Percentiles rank a stretch among this genome's conserved stretches.
phyloP scores from a whole-genome alignment of 2,113 vertebrate species.

The Corynorhinus townsendii region DNA sequence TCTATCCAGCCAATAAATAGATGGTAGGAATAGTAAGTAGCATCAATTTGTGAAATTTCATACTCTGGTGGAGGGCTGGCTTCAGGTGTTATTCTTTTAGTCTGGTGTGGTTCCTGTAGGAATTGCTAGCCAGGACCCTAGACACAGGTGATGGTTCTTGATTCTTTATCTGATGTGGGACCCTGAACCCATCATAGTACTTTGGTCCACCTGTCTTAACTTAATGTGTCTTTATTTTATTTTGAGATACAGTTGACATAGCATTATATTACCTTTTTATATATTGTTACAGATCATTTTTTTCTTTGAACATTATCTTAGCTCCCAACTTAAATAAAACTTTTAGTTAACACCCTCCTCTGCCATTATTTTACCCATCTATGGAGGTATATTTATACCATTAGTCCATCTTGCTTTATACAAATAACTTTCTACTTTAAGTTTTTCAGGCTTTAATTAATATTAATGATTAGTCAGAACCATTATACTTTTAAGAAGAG shows the following conservation, averaged over 20 bases:
- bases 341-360: background rate
- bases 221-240: background rate
- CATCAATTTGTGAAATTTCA: background rate
- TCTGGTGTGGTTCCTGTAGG: background rate
- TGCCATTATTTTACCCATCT: conserved; percentile 14
- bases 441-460: background rate
- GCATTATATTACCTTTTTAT: background rate
- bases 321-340: background rate
- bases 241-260: background rate
- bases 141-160: background rate
- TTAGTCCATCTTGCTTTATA: background rate
- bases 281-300: background rate
- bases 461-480: background rate
- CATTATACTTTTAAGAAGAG: background rate
- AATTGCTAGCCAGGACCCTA: background rate
- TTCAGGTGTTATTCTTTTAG: background rate
- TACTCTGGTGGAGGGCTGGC: background rate
- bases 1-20: background rate
- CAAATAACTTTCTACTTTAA: background rate
- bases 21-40: background rate
- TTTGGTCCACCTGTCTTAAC: background rate
- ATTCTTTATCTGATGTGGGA: background rate
- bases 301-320: background rate
- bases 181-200: background rate
- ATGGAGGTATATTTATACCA: background rate